Evolutionary conservation across 1,140 invertebrate species (phyloP).

Genomic region (Odontomachus brunneus): DNA sequence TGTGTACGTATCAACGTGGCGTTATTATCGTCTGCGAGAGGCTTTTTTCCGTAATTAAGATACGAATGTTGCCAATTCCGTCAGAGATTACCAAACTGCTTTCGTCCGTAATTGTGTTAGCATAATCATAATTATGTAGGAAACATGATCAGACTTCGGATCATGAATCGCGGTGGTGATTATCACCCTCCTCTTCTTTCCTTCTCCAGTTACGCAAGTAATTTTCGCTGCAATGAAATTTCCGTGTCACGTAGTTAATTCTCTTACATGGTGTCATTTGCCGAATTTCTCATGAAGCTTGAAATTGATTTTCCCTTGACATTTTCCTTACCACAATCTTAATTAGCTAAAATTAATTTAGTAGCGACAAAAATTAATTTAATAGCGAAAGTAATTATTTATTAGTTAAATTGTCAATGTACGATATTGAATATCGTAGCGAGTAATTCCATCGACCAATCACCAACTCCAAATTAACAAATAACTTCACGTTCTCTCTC

Average conservation of each 20-base stretch:
- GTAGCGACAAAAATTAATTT: background rate
- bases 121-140: background rate
- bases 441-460: background rate
- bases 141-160: slow-evolving; percentile 4
- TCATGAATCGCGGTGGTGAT: background rate
- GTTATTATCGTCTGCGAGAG: background rate
- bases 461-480: background rate
- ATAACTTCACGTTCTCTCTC: no score
- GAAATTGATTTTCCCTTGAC: no score
- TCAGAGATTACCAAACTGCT: background rate
- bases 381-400: background rate
- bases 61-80: background rate
- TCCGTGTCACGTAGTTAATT: background rate
- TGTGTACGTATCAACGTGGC: background rate
- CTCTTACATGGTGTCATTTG: background rate
- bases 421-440: background rate
- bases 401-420: background rate
- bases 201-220: background rate
- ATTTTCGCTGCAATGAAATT: slow-evolving; percentile 14
- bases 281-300: no score
- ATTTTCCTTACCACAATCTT: background rate
- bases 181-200: background rate
- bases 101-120: no score
- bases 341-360: slow-evolving; percentile 14
- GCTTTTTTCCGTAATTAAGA: slow-evolving; percentile 12